Conservation (phyloP, 1,140 invertebrate genomes). For the Zaprionus inermis region DNA sequence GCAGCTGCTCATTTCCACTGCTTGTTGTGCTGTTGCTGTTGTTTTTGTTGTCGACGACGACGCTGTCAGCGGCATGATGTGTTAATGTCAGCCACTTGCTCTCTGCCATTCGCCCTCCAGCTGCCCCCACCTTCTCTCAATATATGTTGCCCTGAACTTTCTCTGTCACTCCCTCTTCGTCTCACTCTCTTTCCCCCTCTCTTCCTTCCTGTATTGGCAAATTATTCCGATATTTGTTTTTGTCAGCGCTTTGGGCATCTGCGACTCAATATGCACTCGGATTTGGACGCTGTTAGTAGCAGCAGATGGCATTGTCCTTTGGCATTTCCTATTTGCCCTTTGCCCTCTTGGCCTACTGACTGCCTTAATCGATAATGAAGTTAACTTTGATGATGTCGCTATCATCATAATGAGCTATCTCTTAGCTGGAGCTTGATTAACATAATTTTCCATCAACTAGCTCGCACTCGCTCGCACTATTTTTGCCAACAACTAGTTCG, state of each 20-base stretch:
- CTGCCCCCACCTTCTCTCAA: constrained; percentile 2
- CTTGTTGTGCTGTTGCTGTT: constrained; percentile 15
- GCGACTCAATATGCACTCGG: constrained; percentile 71
- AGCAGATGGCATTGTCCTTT: constrained; percentile 36
- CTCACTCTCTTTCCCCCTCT: constrained; percentile 5
- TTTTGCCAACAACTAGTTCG: background rate
- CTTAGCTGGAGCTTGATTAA: constrained; percentile 47
- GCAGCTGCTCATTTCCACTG: constrained; percentile 62
- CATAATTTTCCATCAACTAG: constrained; percentile 52
- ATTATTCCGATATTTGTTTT: constrained; percentile 79
- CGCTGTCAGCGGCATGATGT: constrained; percentile 76
- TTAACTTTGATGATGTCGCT: constrained; percentile 48
- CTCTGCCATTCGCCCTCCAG: constrained; percentile 31
- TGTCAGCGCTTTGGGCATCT: constrained; percentile 56
- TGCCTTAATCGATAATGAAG: constrained; percentile 73
- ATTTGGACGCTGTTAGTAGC: constrained; percentile 49
- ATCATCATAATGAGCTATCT: constrained; percentile 68
- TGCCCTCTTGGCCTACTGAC: background rate
- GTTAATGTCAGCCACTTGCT: constrained; percentile 69
- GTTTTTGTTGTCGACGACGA: constrained; percentile 26
- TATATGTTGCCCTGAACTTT: constrained; percentile 28
- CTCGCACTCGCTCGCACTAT: constrained; percentile 21
- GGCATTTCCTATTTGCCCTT: constrained; percentile 10
- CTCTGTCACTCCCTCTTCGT: constrained; percentile 5
- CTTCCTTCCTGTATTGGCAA: constrained; percentile 62